These are phyloP conservation scores for Ypsolopha sequella DNA, from an alignment of 2,888 invertebrate species.

Conservation along the genomic window DNA sequence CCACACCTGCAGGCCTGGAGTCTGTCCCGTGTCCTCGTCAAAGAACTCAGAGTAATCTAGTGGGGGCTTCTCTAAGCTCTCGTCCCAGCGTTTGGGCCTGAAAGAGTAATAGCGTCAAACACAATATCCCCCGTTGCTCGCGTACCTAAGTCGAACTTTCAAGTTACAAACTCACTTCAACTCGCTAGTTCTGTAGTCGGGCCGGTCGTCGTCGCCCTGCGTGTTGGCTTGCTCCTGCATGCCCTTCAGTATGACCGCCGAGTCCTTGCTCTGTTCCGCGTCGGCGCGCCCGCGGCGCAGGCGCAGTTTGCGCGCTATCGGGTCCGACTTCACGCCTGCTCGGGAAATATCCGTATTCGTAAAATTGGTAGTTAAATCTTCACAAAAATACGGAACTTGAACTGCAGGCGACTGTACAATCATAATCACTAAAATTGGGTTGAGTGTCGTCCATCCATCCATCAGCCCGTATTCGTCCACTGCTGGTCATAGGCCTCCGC, in stretches of 20 bases:
- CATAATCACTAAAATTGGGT: too few species aligned
- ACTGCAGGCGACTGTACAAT: too few species aligned
- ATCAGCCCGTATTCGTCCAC: too few species aligned
- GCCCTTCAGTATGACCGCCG: constrained; percentile 89
- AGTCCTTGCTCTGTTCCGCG: constrained; percentile 81
- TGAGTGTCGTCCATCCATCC: too few species aligned
- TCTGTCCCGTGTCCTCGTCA: constrained; percentile 94
- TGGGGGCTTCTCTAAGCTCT: constrained; percentile 93
- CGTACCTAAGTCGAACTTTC: background rate
- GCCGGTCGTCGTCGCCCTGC: constrained; percentile 75
- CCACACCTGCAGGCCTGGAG: constrained; percentile 95
- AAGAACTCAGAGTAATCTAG: constrained; percentile 98
- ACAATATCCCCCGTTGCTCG: background rate
- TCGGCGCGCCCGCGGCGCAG: constrained; percentile 82
- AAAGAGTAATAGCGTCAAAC: background rate
- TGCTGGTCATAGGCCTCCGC: too few species aligned
- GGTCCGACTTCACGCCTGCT: constrained; percentile 74
- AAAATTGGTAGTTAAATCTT: too few species aligned
- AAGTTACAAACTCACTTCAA: constrained; percentile 74
- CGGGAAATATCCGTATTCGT: background rate
- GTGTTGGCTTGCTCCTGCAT: constrained; percentile 77
- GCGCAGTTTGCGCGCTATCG: constrained; percentile 94
- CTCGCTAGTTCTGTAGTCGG: constrained; percentile 67
- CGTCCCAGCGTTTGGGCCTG: constrained; percentile 96
- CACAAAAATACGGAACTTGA: too few species aligned